A percentile compares a stretch with the other conserved stretches of the same genome.
Evolutionary conservation across 1,140 invertebrate genomes (phyloP).

Genomic region (Aphelenchoides avenae): DNA sequence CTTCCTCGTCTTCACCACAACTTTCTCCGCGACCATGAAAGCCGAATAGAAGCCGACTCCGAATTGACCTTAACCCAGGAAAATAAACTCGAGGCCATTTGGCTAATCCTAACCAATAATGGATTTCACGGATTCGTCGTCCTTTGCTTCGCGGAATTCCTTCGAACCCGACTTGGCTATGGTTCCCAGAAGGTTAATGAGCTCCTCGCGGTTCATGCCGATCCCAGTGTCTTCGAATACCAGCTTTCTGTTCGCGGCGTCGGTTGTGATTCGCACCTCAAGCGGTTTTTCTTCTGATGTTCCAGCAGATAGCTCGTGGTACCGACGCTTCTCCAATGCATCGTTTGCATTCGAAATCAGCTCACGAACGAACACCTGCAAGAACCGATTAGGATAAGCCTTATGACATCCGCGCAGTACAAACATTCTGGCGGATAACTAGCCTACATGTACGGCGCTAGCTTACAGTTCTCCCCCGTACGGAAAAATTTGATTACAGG

Average conservation of each 20-base stretch:
- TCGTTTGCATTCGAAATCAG: constrained; percentile 94
- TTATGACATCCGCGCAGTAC: too few species aligned
- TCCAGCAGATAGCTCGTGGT: constrained; percentile 65
- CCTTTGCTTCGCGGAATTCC: constrained; percentile 63
- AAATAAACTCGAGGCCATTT: not conserved
- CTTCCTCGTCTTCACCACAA: constrained; percentile 79
- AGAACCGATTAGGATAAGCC: too few species aligned
- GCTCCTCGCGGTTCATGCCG: constrained; percentile 86
- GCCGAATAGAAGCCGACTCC: constrained; percentile 95
- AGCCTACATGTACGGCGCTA: too few species aligned
- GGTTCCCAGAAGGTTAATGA: constrained; percentile 83
- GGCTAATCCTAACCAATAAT: constrained; percentile 68
- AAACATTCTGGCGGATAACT: too few species aligned
- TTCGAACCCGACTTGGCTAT: constrained; percentile 92
- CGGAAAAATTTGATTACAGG: too few species aligned
- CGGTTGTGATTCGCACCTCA: constrained; percentile 82
- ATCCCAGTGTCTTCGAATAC: constrained; percentile 63
- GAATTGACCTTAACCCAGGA: constrained; percentile 73
- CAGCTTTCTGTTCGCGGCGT: constrained; percentile 60
- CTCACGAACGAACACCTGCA: constrained; percentile 91
- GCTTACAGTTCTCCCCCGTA: too few species aligned
- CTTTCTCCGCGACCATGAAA: constrained; percentile 88
- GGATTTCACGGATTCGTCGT: constrained; percentile 62
- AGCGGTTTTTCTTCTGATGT: constrained; percentile 62
- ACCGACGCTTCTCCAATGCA: constrained; percentile 82